Conservation (phyloP, 2,113 vertebrate genomes). For the Cheirogaleus medius region DNA sequence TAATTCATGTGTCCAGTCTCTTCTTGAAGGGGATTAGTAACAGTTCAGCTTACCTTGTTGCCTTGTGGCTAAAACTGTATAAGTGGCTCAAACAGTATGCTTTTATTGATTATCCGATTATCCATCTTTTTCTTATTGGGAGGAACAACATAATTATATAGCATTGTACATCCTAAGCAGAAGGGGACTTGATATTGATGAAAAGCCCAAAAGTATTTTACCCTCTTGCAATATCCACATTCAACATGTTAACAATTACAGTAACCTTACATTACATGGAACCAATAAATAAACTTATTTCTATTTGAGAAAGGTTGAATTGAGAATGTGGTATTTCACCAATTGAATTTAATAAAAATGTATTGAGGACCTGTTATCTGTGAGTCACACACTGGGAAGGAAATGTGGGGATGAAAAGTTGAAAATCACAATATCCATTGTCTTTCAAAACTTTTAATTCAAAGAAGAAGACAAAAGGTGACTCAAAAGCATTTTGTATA, state of each 20-base stretch:
- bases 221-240: background rate
- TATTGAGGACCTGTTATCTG: background rate
- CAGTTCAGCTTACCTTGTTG: background rate
- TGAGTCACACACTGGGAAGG: background rate
- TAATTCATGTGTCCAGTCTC: background rate
- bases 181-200: background rate
- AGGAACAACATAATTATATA: background rate
- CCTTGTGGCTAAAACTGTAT: background rate
- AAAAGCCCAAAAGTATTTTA: background rate
- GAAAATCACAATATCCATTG: background rate
- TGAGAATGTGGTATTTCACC: background rate
- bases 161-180: background rate
- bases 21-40: background rate
- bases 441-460: constrained; percentile 6
- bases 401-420: background rate
- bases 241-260: background rate
- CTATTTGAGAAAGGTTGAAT: background rate
- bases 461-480: background rate
- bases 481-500: background rate
- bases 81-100: background rate
- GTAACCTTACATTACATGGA: background rate
- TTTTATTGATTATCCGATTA: background rate
- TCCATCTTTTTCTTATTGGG: background rate
- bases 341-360: background rate
- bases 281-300: background rate